These are phyloP conservation scores for Alviniconcha strummeri DNA, from an alignment of 2,888 invertebrate genomes.

Conservation along the genomic window DNA sequence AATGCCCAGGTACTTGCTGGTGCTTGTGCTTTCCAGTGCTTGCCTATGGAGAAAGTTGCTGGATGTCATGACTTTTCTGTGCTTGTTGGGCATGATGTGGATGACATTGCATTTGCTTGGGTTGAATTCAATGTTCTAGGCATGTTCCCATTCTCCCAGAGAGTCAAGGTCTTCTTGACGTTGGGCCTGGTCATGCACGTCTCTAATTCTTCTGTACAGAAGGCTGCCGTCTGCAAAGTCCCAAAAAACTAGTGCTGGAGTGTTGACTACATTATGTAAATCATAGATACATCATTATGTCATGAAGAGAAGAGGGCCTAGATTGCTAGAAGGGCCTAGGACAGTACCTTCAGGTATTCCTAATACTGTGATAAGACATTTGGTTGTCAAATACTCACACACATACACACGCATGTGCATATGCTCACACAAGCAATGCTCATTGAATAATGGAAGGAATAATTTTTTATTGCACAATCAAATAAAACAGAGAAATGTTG, in stretches of 20 bases:
- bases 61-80: neutral
- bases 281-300: too few relatives aligned
- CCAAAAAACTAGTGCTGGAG: too few relatives aligned
- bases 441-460: neutral
- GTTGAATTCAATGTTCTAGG: neutral
- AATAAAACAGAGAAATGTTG: conserved; percentile 9
- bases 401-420: neutral
- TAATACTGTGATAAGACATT: too few relatives aligned
- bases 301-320: too few relatives aligned
- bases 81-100: neutral
- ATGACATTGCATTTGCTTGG: neutral
- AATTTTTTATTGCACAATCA: conserved; percentile 13
- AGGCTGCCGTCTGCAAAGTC: too few relatives aligned
- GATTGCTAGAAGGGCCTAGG: too few relatives aligned
- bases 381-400: neutral
- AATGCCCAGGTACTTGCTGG: neutral
- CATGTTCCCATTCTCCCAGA: neutral
- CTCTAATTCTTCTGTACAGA: too few relatives aligned
- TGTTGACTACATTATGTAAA: too few relatives aligned
- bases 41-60: neutral
- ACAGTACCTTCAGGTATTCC: too few relatives aligned
- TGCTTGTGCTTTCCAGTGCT: neutral
- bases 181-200: neutral
- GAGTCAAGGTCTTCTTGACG: neutral
- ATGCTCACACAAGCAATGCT: neutral